Evolutionary conservation across 2,113 vertebrate genomes (phyloP).

Genomic region (Xiphophorus hellerii): DNA sequence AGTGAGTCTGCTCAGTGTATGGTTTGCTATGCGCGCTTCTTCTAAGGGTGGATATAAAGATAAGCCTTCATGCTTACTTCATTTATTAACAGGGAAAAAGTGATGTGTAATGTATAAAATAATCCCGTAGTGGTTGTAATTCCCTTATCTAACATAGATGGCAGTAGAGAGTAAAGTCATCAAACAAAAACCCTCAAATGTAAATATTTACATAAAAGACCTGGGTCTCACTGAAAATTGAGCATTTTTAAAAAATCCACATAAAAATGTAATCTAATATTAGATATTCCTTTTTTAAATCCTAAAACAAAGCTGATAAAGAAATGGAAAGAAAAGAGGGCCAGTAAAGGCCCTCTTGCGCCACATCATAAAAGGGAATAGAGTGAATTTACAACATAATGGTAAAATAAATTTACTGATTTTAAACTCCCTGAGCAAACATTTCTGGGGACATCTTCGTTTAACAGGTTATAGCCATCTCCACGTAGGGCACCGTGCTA

Average conservation of each 20-base stretch:
- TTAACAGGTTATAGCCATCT: conserved; percentile 16
- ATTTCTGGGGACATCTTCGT: conserved; percentile 16
- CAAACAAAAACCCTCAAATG: background rate
- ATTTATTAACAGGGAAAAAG: background rate
- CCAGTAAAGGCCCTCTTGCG: background rate
- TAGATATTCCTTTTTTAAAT: background rate
- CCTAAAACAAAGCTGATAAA: background rate
- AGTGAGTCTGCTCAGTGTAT: background rate
- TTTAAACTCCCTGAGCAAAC: conserved; percentile 7
- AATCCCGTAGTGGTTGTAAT: background rate
- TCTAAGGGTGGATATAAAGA: background rate
- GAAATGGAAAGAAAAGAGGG: background rate
- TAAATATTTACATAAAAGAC: background rate
- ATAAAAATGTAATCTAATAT: too few species aligned
- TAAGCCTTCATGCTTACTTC: background rate
- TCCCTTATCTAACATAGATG: conserved; percentile 3
- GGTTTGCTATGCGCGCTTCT: background rate
- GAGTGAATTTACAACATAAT: background rate
- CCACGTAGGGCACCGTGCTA: conserved; percentile 27
- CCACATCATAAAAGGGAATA: background rate
- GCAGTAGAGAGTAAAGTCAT: conserved; percentile 20
- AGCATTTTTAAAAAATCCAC: background rate
- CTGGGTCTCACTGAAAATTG: too few species aligned
- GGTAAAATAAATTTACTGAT: background rate
- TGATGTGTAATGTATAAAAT: background rate